phyloP scores from a whole-genome alignment of 2,888 invertebrate species.

The Odontothrips loti region DNA sequence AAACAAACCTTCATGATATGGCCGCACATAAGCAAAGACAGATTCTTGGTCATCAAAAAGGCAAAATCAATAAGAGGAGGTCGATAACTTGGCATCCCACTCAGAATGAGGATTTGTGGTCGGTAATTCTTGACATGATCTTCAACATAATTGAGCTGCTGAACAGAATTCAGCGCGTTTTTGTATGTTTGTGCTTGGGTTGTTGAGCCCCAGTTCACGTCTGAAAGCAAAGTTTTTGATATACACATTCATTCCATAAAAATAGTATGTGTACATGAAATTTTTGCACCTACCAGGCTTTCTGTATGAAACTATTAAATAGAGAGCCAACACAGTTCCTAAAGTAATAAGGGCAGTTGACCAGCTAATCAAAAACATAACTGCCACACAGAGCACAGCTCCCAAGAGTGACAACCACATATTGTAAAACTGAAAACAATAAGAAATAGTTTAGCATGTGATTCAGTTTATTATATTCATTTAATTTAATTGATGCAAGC shows the following conservation, averaged over 20 bases:
- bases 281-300: conserved; percentile 69
- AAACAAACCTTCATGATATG: conserved; percentile 37
- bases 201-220: conserved; percentile 63
- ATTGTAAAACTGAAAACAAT: conserved; percentile 74
- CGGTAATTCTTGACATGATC: conserved; percentile 98
- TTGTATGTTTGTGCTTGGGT: conserved; percentile 59
- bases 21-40: conserved; percentile 84
- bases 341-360: conserved; percentile 88
- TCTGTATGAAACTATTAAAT: conserved; percentile 86
- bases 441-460: conserved; percentile 35
- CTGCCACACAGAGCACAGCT: conserved; percentile 74
- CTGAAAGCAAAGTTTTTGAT: conserved; percentile 38
- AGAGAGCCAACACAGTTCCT: conserved; percentile 79
- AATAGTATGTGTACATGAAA: background rate
- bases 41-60: conserved; percentile 83
- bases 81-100: conserved; percentile 76
- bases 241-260: no score
- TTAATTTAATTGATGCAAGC: background rate
- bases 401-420: conserved; percentile 83
- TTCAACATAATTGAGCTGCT: conserved; percentile 70
- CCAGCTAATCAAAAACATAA: conserved; percentile 96
- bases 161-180: conserved; percentile 52
- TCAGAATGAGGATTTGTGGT: conserved; percentile 84
- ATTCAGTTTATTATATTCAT: background rate
- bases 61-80: conserved; percentile 90